A percentile compares a stretch with the other conserved stretches of the same genome.
These are phyloP conservation scores for Turnix velox DNA, from an alignment of 2,113 vertebrate genomes.

Conservation along the genomic window DNA sequence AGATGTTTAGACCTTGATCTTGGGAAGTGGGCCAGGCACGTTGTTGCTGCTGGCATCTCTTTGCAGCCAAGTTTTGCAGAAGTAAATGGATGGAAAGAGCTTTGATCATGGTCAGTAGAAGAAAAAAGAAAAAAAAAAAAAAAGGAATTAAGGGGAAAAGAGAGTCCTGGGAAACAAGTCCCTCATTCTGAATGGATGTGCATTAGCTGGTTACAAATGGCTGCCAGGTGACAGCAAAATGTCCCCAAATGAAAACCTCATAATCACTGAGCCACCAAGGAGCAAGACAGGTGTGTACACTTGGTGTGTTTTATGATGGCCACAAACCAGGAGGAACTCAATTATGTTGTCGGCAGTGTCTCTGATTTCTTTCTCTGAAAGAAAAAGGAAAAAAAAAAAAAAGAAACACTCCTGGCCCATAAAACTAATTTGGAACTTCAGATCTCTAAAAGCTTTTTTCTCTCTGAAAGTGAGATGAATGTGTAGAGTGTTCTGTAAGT, in stretches of 20 bases:
- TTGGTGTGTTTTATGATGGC: neutral
- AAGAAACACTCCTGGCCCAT: neutral
- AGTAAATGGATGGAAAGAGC: neutral
- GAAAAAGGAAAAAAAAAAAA: conserved; percentile 49
- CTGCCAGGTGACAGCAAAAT: neutral
- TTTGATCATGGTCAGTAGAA: neutral
- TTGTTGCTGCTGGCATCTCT: neutral
- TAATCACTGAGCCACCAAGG: neutral
- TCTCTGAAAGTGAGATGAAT: neutral
- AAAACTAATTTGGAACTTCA: neutral
- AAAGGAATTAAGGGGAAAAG: neutral
- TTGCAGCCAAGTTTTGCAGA: neutral
- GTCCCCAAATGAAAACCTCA: neutral
- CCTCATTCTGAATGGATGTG: neutral
- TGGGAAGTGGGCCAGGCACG: neutral
- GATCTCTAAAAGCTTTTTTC: neutral
- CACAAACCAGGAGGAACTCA: neutral
- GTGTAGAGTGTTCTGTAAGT: neutral
- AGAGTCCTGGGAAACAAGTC: neutral
- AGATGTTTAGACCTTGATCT: neutral
- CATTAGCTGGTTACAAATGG: neutral
- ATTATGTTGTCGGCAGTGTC: rapidly evolving
- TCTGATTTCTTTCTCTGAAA: neutral
- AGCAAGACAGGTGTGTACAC: neutral
- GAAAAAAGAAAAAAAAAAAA: too few species aligned